Percentiles rank a stretch among this genome's conserved stretches.
These are phyloP conservation scores for Trichomalopsis sarcophagae DNA, from an alignment of 1,140 invertebrate genomes.

Conservation along the genomic window DNA sequence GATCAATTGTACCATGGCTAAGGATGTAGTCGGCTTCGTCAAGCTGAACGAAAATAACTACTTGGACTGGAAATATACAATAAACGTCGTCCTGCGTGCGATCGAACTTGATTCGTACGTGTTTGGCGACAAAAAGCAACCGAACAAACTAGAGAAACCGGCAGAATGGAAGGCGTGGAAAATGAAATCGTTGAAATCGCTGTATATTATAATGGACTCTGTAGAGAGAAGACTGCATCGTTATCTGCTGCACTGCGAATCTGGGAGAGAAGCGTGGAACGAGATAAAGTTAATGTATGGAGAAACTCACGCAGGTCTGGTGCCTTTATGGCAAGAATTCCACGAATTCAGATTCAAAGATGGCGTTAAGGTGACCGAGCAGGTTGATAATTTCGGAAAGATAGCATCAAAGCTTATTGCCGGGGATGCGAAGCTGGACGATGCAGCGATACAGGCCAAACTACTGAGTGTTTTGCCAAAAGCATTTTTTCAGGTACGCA, in stretches of 20 bases:
- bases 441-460: not conserved
- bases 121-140: not conserved
- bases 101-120: not conserved
- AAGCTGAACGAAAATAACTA: not conserved
- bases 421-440: not conserved
- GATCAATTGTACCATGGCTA: not conserved
- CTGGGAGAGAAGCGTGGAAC: not conserved
- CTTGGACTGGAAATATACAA: not conserved
- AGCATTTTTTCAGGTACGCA: not conserved
- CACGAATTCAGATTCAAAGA: not conserved
- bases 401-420: not conserved
- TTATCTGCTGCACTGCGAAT: not conserved
- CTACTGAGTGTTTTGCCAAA: not conserved
- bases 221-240: not conserved
- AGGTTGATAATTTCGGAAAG: not conserved
- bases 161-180: not conserved
- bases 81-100: not conserved
- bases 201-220: not conserved
- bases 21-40: not conserved
- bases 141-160: not conserved
- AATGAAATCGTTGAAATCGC: not conserved
- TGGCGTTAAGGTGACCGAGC: not conserved
- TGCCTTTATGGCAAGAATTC: not conserved
- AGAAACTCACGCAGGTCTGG: not conserved
- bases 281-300: not conserved